These are phyloP conservation scores for Protomyctophum bolini DNA, from an alignment of 2,113 vertebrate genomes.

Conservation along the genomic window DNA sequence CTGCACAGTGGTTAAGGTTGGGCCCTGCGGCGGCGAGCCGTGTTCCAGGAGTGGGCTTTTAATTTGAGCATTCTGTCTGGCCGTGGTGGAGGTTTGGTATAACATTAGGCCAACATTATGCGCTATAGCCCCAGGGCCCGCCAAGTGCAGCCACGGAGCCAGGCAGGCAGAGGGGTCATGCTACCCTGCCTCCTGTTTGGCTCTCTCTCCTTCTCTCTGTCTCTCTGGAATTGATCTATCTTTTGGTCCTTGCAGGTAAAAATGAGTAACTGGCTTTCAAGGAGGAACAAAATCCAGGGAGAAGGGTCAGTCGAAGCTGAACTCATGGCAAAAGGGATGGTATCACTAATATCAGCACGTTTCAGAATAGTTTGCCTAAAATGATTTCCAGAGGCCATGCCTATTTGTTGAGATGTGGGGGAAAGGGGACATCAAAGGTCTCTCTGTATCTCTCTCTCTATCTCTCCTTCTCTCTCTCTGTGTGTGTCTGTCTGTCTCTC, in stretches of 20 bases:
- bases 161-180: slow-evolving; percentile 32
- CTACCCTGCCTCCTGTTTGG: slow-evolving; percentile 38
- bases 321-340: no score
- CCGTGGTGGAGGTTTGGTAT: slow-evolving; percentile 40
- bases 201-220: slow-evolving; percentile 20
- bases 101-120: slow-evolving; percentile 42
- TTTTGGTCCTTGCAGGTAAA: no score
- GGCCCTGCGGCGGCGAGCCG: slow-evolving; percentile 10
- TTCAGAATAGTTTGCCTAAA: no score
- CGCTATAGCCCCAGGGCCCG: slow-evolving; percentile 26
- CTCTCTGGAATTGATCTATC: slow-evolving; percentile 2
- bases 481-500: neutral
- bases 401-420: no score
- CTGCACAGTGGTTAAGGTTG: slow-evolving; percentile 2
- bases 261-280: no score
- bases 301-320: no score
- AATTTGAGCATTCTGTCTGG: slow-evolving; percentile 30
- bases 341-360: no score
- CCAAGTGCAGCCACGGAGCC: slow-evolving; percentile 12
- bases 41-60: slow-evolving; percentile 34
- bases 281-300: no score
- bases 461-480: slow-evolving; percentile 36
- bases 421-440: no score
- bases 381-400: no score
- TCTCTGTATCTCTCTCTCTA: neutral